Evolutionary conservation across 2,888 invertebrate genomes (phyloP).

Genomic region (Macaria notata): DNA sequence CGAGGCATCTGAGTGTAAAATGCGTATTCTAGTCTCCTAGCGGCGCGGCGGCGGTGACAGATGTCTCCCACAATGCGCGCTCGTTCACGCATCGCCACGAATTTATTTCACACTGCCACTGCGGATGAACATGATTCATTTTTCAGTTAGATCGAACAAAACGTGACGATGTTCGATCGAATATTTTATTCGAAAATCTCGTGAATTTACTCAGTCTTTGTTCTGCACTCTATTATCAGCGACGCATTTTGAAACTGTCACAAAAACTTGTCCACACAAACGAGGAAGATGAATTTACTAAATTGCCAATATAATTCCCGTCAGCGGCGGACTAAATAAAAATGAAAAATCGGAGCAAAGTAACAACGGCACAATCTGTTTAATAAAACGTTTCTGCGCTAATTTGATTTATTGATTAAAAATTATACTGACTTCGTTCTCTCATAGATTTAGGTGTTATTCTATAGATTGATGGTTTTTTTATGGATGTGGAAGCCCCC

Average conservation of each 20-base stretch:
- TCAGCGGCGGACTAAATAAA: constrained; percentile 2
- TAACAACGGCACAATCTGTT: constrained; percentile 4
- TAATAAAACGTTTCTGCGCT: constrained; percentile 5
- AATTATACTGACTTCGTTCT: background rate
- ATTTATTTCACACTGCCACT: constrained; percentile 35
- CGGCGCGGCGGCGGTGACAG: constrained; percentile 16
- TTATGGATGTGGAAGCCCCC: no score
- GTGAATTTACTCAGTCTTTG: constrained; percentile 4
- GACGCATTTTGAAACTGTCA: constrained; percentile 1
- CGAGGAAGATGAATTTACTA: constrained; percentile 1
- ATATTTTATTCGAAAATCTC: constrained; percentile 10
- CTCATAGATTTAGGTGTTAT: no score
- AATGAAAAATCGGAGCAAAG: background rate
- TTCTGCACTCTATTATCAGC: constrained; percentile 4
- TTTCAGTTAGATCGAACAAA: constrained; percentile 38
- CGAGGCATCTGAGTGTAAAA: constrained; percentile 20
- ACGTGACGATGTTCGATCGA: constrained; percentile 22
- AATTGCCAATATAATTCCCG: constrained; percentile 7
- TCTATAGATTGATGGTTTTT: no score
- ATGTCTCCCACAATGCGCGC: constrained; percentile 30
- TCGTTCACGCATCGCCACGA: constrained; percentile 37
- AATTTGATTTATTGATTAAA: constrained; percentile 8
- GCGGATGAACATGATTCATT: constrained; percentile 36
- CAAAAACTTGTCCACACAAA: background rate
- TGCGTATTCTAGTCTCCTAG: constrained; percentile 16